phyloP scores from a whole-genome alignment of 1,140 invertebrate genomes.

The Drosophila eugracilis region DNA sequence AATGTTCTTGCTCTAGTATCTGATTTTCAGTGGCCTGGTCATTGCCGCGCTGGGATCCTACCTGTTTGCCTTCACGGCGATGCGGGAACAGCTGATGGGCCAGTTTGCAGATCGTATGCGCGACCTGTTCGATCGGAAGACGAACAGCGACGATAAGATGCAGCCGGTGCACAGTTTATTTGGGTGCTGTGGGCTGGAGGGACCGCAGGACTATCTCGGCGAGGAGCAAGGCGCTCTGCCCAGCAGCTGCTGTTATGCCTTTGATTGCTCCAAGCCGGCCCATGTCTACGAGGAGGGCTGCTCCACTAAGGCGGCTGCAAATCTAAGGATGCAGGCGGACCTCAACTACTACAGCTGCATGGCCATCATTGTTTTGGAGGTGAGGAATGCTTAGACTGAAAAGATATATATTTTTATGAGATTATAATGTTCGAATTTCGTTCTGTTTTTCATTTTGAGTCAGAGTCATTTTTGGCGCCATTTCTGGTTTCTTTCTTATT shows the following conservation, averaged over 20 bases:
- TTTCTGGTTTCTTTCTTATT: too few relatives aligned
- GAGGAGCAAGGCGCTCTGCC: slow-evolving; percentile 63
- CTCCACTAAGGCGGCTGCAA: slow-evolving; percentile 43
- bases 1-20: slow-evolving; percentile 25
- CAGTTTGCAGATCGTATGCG: slow-evolving; percentile 62
- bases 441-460: too few relatives aligned
- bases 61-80: slow-evolving; percentile 61
- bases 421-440: too few relatives aligned
- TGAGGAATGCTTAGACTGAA: slow-evolving; percentile 10
- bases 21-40: slow-evolving; percentile 44
- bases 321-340: slow-evolving; percentile 53
- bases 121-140: slow-evolving; percentile 44
- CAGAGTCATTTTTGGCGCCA: too few relatives aligned
- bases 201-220: slow-evolving; percentile 70
- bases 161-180: slow-evolving; percentile 72
- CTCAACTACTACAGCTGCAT: slow-evolving; percentile 64
- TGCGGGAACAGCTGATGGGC: slow-evolving; percentile 52
- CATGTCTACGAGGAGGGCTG: slow-evolving; percentile 71
- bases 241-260: slow-evolving; percentile 67
- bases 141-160: slow-evolving; percentile 55
- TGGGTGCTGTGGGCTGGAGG: slow-evolving; percentile 70
- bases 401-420: too few relatives aligned
- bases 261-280: slow-evolving; percentile 61
- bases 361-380: slow-evolving; percentile 55
- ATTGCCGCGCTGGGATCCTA: slow-evolving; percentile 52